A percentile compares a stretch with the other conserved stretches of the same genome.
Conservation (phyloP, 2,888 invertebrate species). For the Chymomyza amoena region DNA sequence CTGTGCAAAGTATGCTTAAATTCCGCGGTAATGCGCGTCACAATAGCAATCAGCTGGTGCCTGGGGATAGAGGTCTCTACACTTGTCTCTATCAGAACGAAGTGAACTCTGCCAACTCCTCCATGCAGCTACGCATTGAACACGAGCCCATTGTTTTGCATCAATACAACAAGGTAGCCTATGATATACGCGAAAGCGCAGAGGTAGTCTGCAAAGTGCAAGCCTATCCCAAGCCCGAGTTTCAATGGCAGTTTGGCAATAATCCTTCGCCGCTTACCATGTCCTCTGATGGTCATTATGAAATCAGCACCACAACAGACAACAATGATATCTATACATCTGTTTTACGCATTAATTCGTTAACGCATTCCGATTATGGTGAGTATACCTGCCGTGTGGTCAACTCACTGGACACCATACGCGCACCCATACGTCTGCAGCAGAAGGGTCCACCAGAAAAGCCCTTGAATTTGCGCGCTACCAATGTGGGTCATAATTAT, state of each 20-base stretch:
- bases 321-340: conserved; percentile 93
- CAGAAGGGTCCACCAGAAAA: conserved; percentile 93
- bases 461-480: conserved; percentile 85
- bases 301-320: conserved; percentile 88
- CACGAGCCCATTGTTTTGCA: conserved; percentile 93
- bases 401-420: conserved; percentile 88
- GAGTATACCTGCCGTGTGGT: conserved; percentile 93
- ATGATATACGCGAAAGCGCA: conserved; percentile 89
- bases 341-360: conserved; percentile 85
- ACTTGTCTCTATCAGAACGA: conserved; percentile 93
- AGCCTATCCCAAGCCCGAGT: conserved; percentile 94
- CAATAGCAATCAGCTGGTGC: conserved; percentile 86
- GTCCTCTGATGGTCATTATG: conserved; percentile 91
- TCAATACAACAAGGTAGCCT: conserved; percentile 93
- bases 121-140: conserved; percentile 94
- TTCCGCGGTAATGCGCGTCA: conserved; percentile 90
- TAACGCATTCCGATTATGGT: conserved; percentile 92
- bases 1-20: conserved; percentile 89
- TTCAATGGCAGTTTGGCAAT: conserved; percentile 92
- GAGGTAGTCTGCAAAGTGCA: conserved; percentile 93
- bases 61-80: conserved; percentile 92
- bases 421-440: conserved; percentile 88
- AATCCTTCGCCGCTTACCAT: conserved; percentile 87
- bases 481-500: conserved; percentile 88
- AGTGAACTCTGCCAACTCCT: conserved; percentile 91